Conservation (phyloP, 2,888 invertebrate genomes). For the Graphium colonna region DNA sequence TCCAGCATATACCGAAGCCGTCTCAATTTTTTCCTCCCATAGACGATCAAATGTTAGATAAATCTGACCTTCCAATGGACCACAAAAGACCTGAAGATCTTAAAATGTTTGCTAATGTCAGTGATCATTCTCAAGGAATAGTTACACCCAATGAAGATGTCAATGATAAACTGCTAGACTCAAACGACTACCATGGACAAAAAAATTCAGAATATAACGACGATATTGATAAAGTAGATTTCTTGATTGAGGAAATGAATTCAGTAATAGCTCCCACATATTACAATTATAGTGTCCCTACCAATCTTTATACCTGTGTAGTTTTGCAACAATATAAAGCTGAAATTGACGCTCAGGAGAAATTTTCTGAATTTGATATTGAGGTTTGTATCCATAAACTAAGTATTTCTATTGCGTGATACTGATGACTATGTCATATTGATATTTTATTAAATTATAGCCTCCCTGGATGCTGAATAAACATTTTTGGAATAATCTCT, state of each 20-base stretch:
- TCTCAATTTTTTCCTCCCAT: slow-evolving; percentile 50
- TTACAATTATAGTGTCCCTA: slow-evolving; percentile 41
- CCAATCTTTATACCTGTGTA: slow-evolving; percentile 39
- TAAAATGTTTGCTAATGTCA: slow-evolving; percentile 17
- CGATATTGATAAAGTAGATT: slow-evolving; percentile 47
- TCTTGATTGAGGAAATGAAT: slow-evolving; percentile 44
- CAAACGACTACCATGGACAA: slow-evolving; percentile 20
- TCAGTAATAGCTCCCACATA: slow-evolving; percentile 26
- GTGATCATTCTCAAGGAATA: slow-evolving; percentile 37
- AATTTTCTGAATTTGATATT: slow-evolving; percentile 52
- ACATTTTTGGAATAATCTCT: slow-evolving; percentile 59
- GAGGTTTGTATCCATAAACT: slow-evolving; percentile 45
- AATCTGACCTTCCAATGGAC: slow-evolving; percentile 34
- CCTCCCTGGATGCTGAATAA: slow-evolving; percentile 51
- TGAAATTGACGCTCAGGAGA: slow-evolving; percentile 54
- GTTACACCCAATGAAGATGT: slow-evolving; percentile 32
- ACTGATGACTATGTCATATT: not conserved
- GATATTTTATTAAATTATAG: slow-evolving; percentile 34
- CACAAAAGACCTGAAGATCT: slow-evolving; percentile 14
- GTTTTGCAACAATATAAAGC: slow-evolving; percentile 37
- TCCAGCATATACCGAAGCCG: slow-evolving; percentile 39
- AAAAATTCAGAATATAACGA: slow-evolving; percentile 27
- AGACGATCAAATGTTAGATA: slow-evolving; percentile 38
- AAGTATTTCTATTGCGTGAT: not conserved
- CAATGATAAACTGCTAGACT: slow-evolving; percentile 24